Conservation (phyloP, 2,888 invertebrate genomes). For the Harpalus rubripes region DNA sequence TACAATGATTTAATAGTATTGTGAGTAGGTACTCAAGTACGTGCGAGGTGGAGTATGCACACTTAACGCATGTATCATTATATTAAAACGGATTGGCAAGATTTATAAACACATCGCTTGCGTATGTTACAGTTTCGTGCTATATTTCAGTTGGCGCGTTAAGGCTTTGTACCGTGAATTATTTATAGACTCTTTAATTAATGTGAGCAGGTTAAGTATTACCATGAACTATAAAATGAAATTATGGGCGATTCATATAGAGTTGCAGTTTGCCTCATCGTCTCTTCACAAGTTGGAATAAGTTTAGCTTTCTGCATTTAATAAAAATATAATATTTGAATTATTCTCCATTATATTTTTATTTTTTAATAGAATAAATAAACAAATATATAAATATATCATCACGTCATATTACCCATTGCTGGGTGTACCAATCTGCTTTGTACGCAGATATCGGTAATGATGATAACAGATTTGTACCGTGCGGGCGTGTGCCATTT, state of each 20-base stretch:
- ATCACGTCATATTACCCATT: no score
- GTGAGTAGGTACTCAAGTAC: constrained; percentile 21
- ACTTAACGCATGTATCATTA: constrained; percentile 54
- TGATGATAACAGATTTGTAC: no score
- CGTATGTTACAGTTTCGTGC: constrained; percentile 53
- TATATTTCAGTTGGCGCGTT: constrained; percentile 53
- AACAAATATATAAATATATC: no score
- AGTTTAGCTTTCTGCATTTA: neutral
- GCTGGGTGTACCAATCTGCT: no score
- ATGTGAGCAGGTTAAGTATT: constrained; percentile 65
- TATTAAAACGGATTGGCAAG: constrained; percentile 62
- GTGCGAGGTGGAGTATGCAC: constrained; percentile 33
- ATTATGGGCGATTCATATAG: constrained; percentile 48
- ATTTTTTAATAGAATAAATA: no score
- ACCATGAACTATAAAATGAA: constrained; percentile 60
- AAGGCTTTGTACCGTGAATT: constrained; percentile 59
- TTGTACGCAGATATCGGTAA: no score
- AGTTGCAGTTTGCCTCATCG: constrained; percentile 26
- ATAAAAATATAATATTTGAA: no score
- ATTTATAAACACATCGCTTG: constrained; percentile 58
- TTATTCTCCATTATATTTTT: no score
- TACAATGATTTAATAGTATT: constrained; percentile 43
- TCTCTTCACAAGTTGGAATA: constrained; percentile 7
- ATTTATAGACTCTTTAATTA: constrained; percentile 64
- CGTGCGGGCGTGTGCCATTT: no score